A percentile compares a stretch with the other conserved stretches of the same genome.
phyloP scores from a whole-genome alignment of 23 tunicate species.

The Corella eumyota region DNA sequence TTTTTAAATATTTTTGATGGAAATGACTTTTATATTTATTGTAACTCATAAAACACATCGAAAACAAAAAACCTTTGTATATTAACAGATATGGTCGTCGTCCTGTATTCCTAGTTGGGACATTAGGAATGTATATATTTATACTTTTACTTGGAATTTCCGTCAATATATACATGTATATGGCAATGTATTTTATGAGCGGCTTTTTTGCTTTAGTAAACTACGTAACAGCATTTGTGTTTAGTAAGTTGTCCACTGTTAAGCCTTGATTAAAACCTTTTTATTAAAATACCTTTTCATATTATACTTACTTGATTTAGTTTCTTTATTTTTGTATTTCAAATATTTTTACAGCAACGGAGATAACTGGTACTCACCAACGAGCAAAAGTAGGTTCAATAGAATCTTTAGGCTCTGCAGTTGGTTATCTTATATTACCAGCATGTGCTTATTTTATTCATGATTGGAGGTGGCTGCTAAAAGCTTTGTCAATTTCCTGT shows the following conservation, averaged over 20 bases:
- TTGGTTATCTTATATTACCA: neutral
- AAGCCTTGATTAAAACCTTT: neutral
- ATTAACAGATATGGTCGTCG: neutral
- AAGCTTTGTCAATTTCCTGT: too few relatives aligned
- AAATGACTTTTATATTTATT: too few relatives aligned
- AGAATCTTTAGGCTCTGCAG: neutral
- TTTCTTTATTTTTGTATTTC: too few relatives aligned
- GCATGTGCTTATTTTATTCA: neutral
- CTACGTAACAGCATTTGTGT: neutral
- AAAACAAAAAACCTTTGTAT: too few relatives aligned
- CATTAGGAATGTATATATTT: neutral
- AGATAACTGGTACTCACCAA: neutral
- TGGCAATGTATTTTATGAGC: neutral
- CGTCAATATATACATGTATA: conserved; percentile 2
- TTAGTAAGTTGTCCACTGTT: neutral
- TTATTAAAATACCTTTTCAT: too few relatives aligned
- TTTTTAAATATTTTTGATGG: too few relatives aligned
- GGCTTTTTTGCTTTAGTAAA: neutral
- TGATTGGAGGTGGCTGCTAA: neutral
- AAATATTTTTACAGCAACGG: too few relatives aligned
- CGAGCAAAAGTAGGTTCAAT: neutral
- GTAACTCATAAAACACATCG: too few relatives aligned
- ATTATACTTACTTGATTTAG: too few relatives aligned
- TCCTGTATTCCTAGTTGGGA: neutral
- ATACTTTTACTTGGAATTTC: neutral